Percentiles rank a stretch among this genome's conserved stretches.
Conservation (phyloP, 2,888 invertebrate genomes). For the Netelia virgata region DNA sequence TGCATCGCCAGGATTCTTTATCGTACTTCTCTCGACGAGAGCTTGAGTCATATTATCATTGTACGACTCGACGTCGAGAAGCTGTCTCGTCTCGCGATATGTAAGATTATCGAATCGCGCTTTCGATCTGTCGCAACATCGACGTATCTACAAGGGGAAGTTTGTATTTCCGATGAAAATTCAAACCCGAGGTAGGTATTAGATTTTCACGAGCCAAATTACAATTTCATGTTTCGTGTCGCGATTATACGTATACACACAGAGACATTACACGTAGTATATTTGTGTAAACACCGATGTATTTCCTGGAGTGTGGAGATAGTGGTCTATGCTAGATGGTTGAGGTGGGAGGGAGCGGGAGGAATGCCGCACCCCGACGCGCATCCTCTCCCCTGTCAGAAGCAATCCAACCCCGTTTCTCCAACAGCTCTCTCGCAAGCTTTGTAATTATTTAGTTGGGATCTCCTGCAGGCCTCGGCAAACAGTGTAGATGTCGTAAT, state of each 20-base stretch:
- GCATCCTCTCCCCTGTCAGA: constrained; percentile 57
- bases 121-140: not conserved
- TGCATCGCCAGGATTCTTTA: not conserved
- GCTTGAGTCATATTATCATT: not conserved
- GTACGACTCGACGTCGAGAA: too few species aligned
- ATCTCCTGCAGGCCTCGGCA: constrained; percentile 68
- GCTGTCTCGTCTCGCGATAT: not conserved
- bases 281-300: constrained; percentile 35
- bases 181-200: not conserved
- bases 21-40: not conserved
- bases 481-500: constrained; percentile 69
- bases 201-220: constrained; percentile 20
- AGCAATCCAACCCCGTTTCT: constrained; percentile 67
- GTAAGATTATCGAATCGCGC: not conserved
- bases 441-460: constrained; percentile 70
- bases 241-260: constrained; percentile 14
- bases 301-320: constrained; percentile 25
- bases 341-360: not conserved
- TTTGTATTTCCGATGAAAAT: not conserved
- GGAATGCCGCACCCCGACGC: not conserved
- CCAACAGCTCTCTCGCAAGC: constrained; percentile 66
- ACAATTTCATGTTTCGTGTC: constrained; percentile 19
- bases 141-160: not conserved
- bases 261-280: not conserved
- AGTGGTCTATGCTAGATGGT: too few species aligned